phyloP scores from a whole-genome alignment of 64 coral and sea anemone species.

The Montipora cactus region DNA sequence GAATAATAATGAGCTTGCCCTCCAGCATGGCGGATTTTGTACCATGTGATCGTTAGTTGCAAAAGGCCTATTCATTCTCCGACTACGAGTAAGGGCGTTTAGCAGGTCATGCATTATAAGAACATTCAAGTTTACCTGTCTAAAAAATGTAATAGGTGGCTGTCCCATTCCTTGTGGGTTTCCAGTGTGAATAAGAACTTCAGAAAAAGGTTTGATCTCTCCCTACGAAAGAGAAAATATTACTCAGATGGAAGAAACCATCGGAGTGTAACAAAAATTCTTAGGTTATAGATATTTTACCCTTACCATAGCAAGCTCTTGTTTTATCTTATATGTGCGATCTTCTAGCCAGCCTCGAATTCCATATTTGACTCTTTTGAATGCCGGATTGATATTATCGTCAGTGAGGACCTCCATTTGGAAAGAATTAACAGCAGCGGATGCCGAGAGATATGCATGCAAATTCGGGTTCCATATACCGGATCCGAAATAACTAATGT shows the following conservation, averaged over 20 bases:
- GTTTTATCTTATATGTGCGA: constrained; percentile 16
- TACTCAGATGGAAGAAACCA: neutral
- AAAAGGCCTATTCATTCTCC: too few relatives aligned
- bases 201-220: constrained; percentile 45
- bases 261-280: neutral
- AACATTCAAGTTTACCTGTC: constrained; percentile 48
- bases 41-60: too few relatives aligned
- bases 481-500: too few relatives aligned
- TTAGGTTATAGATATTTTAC: neutral
- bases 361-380: constrained; percentile 59
- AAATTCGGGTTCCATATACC: too few relatives aligned
- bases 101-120: too few relatives aligned
- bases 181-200: constrained; percentile 55
- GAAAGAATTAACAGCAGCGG: neutral
- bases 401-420: constrained; percentile 33
- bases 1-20: too few relatives aligned
- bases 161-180: constrained; percentile 68
- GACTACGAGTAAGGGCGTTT: too few relatives aligned
- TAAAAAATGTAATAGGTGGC: constrained; percentile 56
- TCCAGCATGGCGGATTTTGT: too few relatives aligned
- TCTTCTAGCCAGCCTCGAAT: constrained; percentile 43
- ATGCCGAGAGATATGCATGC: neutral
- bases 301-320: constrained; percentile 57
- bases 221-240: constrained; percentile 12
- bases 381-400: constrained; percentile 58